A percentile compares a stretch with the other conserved stretches of the same genome.
phyloP scores from a whole-genome alignment of 2,797 vertebrate genomes.

The Aplochiton taeniatus region DNA sequence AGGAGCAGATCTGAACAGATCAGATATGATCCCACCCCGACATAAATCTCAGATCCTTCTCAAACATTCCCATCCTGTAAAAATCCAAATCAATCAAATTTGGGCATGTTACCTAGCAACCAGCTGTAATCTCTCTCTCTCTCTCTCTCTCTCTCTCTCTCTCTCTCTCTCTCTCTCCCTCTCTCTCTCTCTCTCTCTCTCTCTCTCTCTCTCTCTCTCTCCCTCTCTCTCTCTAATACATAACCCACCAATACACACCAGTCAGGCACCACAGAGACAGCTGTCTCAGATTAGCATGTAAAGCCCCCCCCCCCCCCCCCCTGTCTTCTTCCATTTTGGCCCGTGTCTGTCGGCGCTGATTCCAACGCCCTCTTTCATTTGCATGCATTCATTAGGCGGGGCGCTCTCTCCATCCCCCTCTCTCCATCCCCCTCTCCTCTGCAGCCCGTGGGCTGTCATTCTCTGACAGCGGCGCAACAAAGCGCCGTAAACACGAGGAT shows the following conservation, averaged over 20 bases:
- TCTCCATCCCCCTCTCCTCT: constrained; percentile 4
- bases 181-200: background rate
- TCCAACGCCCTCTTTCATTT: constrained; percentile 56
- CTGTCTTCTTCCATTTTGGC: constrained; percentile 57
- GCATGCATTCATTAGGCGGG: constrained; percentile 64
- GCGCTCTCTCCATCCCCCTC: background rate
- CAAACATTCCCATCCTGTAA: too few species aligned
- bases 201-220: background rate
- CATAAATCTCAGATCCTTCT: too few species aligned
- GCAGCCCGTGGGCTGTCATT: constrained; percentile 34
- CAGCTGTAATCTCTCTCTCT: background rate
- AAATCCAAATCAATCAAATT: too few species aligned
- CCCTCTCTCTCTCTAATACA: too few species aligned
- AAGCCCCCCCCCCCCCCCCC: constrained; percentile 48
- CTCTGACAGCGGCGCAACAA: constrained; percentile 40
- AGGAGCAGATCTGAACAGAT: too few species aligned
- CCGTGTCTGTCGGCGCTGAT: constrained; percentile 61
- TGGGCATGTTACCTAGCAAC: too few species aligned
- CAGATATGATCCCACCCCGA: too few species aligned
- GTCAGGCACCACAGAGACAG: constrained; percentile 27
- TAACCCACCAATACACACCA: too few species aligned
- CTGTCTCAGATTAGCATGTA: constrained; percentile 53
- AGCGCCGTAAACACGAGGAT: constrained; percentile 56
- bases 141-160: constrained; percentile 10
- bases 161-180: background rate